Percentiles rank a stretch among this genome's conserved stretches.
Conservation (phyloP, 2,888 invertebrate species). For the Nomada ruficornis region DNA sequence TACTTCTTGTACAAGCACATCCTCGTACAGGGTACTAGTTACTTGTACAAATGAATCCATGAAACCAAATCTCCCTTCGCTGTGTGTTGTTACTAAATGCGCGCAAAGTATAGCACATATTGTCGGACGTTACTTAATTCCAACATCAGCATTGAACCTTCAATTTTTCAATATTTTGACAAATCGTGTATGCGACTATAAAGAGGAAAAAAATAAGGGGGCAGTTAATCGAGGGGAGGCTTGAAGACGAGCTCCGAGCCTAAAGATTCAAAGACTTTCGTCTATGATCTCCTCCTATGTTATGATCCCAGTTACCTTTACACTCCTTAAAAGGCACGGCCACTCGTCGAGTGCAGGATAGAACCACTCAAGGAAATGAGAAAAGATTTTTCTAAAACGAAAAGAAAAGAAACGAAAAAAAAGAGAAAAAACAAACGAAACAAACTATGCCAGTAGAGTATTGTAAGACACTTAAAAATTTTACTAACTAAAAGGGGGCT, state of each 20-base stretch:
- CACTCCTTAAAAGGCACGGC: constrained; percentile 1
- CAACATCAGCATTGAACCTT: too few relatives aligned
- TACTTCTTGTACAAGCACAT: constrained; percentile 12
- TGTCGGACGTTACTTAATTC: too few relatives aligned
- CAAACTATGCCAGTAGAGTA: constrained; percentile 66
- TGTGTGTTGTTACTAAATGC: not conserved
- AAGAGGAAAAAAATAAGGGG: not conserved
- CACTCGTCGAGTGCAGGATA: constrained; percentile 16
- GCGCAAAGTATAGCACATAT: too few relatives aligned
- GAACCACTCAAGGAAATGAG: constrained; percentile 14
- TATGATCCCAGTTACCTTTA: not conserved
- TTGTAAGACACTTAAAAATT: constrained; percentile 62
- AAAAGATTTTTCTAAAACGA: constrained; percentile 1
- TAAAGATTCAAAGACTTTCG: not conserved
- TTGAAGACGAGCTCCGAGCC: not conserved
- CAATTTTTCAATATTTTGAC: not conserved
- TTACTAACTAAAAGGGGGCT: constrained; percentile 78
- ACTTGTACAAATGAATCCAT: not conserved
- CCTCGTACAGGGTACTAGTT: not conserved
- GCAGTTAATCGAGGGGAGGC: not conserved
- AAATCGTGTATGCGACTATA: too few relatives aligned
- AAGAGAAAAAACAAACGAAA: constrained; percentile 16
- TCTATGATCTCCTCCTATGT: not conserved
- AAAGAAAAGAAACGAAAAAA: not conserved
- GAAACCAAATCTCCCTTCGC: not conserved